Conservation (phyloP, 2,113 vertebrate species). For the Podiceps cristatus region DNA sequence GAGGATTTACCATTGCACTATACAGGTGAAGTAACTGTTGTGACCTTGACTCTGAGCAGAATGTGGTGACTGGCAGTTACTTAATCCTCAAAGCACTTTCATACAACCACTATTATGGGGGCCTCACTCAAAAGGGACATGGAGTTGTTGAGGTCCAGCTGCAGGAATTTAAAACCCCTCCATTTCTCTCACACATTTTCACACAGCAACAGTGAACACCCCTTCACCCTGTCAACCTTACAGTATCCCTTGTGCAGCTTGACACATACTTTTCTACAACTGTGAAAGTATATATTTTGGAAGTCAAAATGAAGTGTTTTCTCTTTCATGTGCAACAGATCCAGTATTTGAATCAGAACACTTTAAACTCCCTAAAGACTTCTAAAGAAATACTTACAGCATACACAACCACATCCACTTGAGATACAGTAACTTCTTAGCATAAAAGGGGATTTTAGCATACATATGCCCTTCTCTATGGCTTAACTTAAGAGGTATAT, state of each 20-base stretch:
- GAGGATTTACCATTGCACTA: background rate
- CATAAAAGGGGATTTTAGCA: background rate
- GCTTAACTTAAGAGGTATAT: background rate
- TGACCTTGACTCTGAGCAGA: background rate
- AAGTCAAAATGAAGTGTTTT: background rate
- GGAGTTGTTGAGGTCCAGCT: background rate
- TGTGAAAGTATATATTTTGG: rapidly evolving
- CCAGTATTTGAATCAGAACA: background rate
- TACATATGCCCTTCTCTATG: background rate
- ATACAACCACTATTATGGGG: background rate
- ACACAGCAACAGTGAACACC: background rate
- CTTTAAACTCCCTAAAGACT: background rate
- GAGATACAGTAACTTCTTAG: background rate
- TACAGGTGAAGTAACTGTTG: background rate
- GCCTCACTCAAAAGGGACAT: background rate
- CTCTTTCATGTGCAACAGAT: background rate
- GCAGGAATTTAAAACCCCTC: background rate
- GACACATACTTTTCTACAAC: background rate
- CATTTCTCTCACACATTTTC: background rate
- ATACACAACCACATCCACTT: background rate
- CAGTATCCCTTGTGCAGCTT: background rate
- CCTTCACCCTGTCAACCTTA: background rate
- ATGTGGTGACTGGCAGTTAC: background rate
- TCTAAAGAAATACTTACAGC: background rate
- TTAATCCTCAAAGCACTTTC: background rate